Conservation (phyloP, 2,113 vertebrate genomes). For the Percina caprodes region DNA sequence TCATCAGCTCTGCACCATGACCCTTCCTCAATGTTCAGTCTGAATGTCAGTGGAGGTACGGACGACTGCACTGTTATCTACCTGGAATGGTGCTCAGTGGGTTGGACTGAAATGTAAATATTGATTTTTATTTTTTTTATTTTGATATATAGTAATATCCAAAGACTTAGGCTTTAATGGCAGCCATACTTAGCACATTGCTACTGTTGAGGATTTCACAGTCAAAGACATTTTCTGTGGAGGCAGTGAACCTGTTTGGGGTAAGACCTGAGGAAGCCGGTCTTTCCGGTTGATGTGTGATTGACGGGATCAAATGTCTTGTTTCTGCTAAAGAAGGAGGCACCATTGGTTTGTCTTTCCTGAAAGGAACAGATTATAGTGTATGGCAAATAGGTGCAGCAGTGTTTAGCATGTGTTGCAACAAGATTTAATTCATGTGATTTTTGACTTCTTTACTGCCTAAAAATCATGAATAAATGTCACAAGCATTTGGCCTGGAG, state of each 20-base stretch:
- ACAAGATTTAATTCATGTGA: background rate
- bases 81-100: background rate
- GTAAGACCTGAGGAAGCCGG: conserved; percentile 51
- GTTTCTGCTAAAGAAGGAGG: conserved; percentile 30
- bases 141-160: conserved; percentile 10
- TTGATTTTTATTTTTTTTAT: no score
- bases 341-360: conserved; percentile 10
- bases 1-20: conserved; percentile 24
- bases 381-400: background rate
- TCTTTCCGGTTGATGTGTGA: conserved; percentile 52
- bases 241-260: conserved; percentile 44
- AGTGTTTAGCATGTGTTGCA: background rate
- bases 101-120: conserved; percentile 3
- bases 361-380: conserved; percentile 5
- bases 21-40: conserved; percentile 3
- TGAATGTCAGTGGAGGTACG: conserved; percentile 34
- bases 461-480: background rate
- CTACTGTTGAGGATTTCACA: conserved; percentile 38
- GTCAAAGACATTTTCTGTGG: conserved; percentile 22
- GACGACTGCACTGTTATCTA: background rate
- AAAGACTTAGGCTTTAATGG: conserved; percentile 14
- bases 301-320: conserved; percentile 53
- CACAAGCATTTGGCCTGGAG: background rate
- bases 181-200: conserved; percentile 3
- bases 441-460: conserved; percentile 15